Evolutionary conservation across 1,140 invertebrate species (phyloP).

Genomic region (Drosophila orosa): DNA sequence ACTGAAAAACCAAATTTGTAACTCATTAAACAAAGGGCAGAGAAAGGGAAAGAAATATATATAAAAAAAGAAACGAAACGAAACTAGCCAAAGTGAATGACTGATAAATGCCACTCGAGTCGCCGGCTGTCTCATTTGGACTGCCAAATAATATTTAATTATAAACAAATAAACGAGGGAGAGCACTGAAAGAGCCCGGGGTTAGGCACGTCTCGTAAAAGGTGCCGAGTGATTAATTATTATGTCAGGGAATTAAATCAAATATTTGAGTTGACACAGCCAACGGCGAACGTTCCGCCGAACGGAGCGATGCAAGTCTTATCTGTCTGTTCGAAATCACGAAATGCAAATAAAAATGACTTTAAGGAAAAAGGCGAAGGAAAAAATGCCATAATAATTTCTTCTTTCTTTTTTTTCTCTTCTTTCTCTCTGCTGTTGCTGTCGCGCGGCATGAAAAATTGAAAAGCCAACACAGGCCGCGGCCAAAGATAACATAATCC

Average conservation of each 20-base stretch:
- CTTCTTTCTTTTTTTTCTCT: too few species aligned
- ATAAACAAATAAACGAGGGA: slow-evolving; percentile 78
- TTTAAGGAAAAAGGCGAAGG: slow-evolving; percentile 40
- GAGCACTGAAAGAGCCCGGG: slow-evolving; percentile 29
- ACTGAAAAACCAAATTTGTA: slow-evolving; percentile 82
- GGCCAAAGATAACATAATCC: slow-evolving; percentile 73
- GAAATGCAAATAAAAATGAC: slow-evolving; percentile 83
- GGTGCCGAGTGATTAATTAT: slow-evolving; percentile 81
- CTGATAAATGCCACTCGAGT: slow-evolving; percentile 75
- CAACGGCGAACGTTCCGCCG: not conserved
- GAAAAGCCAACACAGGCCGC: slow-evolving; percentile 58
- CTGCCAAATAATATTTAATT: slow-evolving; percentile 83
- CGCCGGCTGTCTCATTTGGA: slow-evolving; percentile 73
- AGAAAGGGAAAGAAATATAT: slow-evolving; percentile 15
- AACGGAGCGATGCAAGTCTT: slow-evolving; percentile 35
- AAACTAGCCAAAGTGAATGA: slow-evolving; percentile 68
- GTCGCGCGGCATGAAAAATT: slow-evolving; percentile 70
- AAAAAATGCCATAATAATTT: slow-evolving; percentile 76
- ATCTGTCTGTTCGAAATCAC: slow-evolving; percentile 72
- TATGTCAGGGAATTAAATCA: slow-evolving; percentile 83
- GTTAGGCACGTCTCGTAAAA: slow-evolving; percentile 58
- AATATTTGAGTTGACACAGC: slow-evolving; percentile 77
- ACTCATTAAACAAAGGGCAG: slow-evolving; percentile 68
- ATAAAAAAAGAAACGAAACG: slow-evolving; percentile 41
- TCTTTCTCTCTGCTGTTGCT: slow-evolving; percentile 21